phyloP scores from a whole-genome alignment of 2,797 vertebrate species.

The Hybognathus amarus region DNA sequence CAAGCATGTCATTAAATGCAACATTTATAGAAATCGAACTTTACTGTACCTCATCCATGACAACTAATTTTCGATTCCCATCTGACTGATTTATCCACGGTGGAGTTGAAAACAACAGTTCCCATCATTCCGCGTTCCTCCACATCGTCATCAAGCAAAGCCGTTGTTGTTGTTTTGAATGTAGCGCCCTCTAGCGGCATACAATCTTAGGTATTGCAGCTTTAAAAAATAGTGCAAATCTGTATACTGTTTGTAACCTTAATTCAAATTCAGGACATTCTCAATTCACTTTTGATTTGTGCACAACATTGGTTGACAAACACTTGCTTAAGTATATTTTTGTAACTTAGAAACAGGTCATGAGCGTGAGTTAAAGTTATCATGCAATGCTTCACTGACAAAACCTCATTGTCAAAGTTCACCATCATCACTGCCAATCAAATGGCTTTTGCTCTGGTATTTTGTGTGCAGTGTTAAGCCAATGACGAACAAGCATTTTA shows the following conservation, averaged over 20 bases:
- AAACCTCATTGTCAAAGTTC: background rate
- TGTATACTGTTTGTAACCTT: background rate
- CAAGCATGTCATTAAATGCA: too few species aligned
- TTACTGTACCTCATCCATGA: too few species aligned
- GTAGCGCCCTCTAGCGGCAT: too few species aligned
- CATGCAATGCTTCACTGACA: background rate
- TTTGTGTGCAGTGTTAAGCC: background rate
- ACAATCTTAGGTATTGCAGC: too few species aligned
- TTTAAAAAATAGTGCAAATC: background rate
- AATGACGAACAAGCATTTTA: constrained; percentile 11
- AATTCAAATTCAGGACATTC: background rate
- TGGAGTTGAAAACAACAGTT: too few species aligned
- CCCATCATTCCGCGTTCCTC: too few species aligned
- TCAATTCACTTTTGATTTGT: background rate
- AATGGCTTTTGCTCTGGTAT: constrained; percentile 23
- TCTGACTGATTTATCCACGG: too few species aligned
- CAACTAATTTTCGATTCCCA: too few species aligned
- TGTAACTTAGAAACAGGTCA: background rate
- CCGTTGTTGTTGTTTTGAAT: too few species aligned
- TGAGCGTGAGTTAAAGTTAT: background rate
- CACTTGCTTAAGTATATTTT: background rate
- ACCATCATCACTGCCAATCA: background rate
- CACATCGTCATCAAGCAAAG: too few species aligned
- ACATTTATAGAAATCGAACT: too few species aligned
- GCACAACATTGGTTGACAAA: background rate